Conservation (phyloP, 2,888 invertebrate species). For the Cerastis leucographa region DNA sequence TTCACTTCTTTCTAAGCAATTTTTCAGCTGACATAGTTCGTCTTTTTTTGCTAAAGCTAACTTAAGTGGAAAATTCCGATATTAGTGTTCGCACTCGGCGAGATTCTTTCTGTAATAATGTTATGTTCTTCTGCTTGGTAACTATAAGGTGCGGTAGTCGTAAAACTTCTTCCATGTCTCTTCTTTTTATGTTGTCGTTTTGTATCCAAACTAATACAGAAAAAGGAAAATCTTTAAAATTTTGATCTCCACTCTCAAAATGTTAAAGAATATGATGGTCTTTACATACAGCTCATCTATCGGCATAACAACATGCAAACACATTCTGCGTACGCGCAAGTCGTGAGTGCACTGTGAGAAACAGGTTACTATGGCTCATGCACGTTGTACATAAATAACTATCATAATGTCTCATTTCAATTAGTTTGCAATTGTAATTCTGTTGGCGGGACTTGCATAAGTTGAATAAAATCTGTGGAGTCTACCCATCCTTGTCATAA, state of each 20-base stretch:
- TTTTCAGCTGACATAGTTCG: neutral
- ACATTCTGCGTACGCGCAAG: slow-evolving; percentile 13
- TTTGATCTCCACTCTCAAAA: neutral
- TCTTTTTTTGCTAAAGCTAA: neutral
- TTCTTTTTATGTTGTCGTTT: neutral
- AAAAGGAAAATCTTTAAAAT: neutral
- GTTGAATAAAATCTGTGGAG: neutral
- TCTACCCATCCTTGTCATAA: slow-evolving; percentile 11
- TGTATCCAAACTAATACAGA: neutral
- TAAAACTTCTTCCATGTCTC: neutral
- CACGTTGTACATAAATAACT: slow-evolving; percentile 51
- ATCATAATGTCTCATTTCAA: slow-evolving; percentile 48
- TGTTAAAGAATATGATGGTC: neutral
- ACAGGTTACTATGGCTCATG: slow-evolving; percentile 50
- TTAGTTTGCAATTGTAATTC: slow-evolving; percentile 53
- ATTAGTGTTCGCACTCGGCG: neutral
- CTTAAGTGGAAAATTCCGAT: neutral
- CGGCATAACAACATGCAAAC: slow-evolving; percentile 47
- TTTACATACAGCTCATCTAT: neutral
- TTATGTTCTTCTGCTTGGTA: neutral
- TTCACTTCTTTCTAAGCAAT: neutral
- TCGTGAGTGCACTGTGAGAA: slow-evolving; percentile 57
- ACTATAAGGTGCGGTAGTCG: neutral
- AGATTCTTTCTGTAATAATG: neutral
- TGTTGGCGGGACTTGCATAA: slow-evolving; percentile 21